These are phyloP conservation scores for Mantis religiosa DNA, from an alignment of 2,888 invertebrate genomes.

Conservation along the genomic window DNA sequence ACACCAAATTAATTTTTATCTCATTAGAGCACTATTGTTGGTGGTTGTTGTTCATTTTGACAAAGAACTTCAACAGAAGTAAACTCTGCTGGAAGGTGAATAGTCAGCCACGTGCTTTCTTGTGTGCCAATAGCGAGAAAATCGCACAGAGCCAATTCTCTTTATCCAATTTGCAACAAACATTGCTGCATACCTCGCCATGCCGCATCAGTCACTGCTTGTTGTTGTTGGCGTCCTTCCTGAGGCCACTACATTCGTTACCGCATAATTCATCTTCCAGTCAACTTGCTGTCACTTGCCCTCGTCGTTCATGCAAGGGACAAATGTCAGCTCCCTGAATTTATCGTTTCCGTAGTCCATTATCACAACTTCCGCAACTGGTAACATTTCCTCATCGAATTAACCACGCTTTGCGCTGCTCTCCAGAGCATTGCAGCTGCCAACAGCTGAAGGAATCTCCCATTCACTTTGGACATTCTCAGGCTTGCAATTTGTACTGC, in stretches of 20 bases:
- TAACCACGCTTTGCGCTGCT: not conserved
- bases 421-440: not conserved
- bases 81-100: no score
- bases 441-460: not conserved
- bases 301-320: not conserved
- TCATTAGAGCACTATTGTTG: no score
- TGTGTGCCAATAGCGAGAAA: no score
- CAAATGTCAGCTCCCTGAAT: not conserved
- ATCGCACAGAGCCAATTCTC: not conserved
- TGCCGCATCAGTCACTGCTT: not conserved
- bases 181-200: not conserved
- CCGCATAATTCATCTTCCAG: not conserved
- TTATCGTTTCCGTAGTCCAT: not conserved
- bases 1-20: no score
- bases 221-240: not conserved
- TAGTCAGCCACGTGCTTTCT: no score
- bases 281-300: not conserved
- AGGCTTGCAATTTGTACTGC: not conserved
- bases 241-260: not conserved
- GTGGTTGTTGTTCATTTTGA: no score
- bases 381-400: not conserved
- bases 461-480: not conserved
- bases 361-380: not conserved
- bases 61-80: no score
- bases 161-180: not conserved